Evolutionary conservation across 2,888 invertebrate species (phyloP).

Genomic region (Silvanus unidentatus): DNA sequence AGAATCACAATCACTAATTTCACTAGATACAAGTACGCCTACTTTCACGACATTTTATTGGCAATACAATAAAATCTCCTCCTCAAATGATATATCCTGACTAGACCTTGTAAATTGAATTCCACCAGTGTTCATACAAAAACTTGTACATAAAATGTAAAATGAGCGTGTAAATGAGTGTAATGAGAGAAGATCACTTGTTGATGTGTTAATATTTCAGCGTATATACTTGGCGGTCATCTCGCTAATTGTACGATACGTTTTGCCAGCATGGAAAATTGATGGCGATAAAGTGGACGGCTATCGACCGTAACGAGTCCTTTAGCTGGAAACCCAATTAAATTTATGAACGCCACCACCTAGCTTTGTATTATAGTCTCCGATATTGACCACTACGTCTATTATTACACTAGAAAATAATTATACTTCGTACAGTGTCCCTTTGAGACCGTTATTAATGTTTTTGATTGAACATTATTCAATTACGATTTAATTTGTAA

Average conservation of each 20-base stretch:
- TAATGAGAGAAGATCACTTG: conserved; percentile 9
- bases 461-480: too few species aligned
- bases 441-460: too few species aligned
- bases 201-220: conserved; percentile 26
- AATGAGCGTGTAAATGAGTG: too few species aligned
- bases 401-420: too few species aligned
- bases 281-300: conserved; percentile 31
- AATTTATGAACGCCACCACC: conserved; percentile 24
- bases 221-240: conserved; percentile 21
- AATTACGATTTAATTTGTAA: too few species aligned
- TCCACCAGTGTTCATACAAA: too few species aligned
- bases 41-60: conserved; percentile 38
- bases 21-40: conserved; percentile 29
- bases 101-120: too few species aligned
- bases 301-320: conserved; percentile 27
- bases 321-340: conserved; percentile 29
- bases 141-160: too few species aligned
- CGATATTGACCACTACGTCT: background rate
- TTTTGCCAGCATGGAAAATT: conserved; percentile 29
- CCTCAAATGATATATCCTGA: conserved; percentile 31
- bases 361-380: conserved; percentile 15
- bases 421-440: too few species aligned
- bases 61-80: conserved; percentile 35
- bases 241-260: conserved; percentile 28
- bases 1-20: conserved; percentile 34